These are phyloP conservation scores for Liodrosophila aerea DNA, from an alignment of 2,888 invertebrate species.

Conservation along the genomic window DNA sequence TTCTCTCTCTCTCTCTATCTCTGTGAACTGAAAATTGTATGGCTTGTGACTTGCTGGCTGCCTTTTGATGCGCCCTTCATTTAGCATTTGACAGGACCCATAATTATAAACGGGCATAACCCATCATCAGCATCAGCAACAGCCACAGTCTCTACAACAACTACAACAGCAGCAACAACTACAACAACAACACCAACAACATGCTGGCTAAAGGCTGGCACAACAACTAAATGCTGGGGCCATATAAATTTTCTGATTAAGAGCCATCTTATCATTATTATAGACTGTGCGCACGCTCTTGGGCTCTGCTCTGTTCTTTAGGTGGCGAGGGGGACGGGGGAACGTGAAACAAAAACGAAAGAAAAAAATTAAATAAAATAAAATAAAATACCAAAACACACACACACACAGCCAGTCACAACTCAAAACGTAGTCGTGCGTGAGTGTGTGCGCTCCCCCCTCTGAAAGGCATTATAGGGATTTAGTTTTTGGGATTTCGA, in stretches of 20 bases:
- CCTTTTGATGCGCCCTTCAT: slow-evolving; percentile 74
- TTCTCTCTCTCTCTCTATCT: neutral
- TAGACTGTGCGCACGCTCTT: slow-evolving; percentile 76
- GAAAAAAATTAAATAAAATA: slow-evolving; percentile 16
- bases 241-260: slow-evolving; percentile 82
- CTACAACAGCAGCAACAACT: slow-evolving; percentile 4
- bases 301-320: slow-evolving; percentile 16
- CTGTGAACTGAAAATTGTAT: slow-evolving; percentile 60
- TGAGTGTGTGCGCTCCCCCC: slow-evolving; percentile 39
- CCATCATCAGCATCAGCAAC: slow-evolving; percentile 75
- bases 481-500: slow-evolving; percentile 79
- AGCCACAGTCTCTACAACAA: slow-evolving; percentile 8
- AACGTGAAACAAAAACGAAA: slow-evolving; percentile 26
- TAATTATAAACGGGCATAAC: slow-evolving; percentile 82
- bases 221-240: slow-evolving; percentile 73
- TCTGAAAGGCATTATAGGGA: slow-evolving; percentile 75
- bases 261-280: slow-evolving; percentile 82
- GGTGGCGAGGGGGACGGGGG: slow-evolving; percentile 1
- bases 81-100: slow-evolving; percentile 81
- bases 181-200: slow-evolving; percentile 4
- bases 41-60: slow-evolving; percentile 52
- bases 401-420: slow-evolving; percentile 32
- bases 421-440: slow-evolving; percentile 60
- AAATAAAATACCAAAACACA: slow-evolving; percentile 58
- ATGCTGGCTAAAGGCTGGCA: slow-evolving; percentile 26